Evolutionary conservation across 1,140 invertebrate species (phyloP).

Genomic region (Orchestia grillus): DNA sequence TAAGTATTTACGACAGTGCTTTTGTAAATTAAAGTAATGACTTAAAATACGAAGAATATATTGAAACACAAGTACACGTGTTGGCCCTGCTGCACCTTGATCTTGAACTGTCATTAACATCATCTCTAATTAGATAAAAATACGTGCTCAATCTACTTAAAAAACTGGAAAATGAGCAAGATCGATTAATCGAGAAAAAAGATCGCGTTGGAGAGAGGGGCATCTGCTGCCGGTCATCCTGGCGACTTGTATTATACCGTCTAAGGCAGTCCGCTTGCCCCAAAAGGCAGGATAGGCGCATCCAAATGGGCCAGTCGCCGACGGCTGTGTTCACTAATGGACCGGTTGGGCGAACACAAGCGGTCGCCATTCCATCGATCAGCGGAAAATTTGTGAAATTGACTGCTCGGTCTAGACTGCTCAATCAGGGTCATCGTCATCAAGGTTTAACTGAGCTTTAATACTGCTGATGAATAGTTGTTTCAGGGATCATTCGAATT

Average conservation of each 20-base stretch:
- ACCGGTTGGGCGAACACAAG: not conserved
- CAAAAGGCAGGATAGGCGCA: not conserved
- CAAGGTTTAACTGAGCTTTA: not conserved
- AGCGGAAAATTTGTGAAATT: constrained; percentile 9
- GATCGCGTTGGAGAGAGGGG: not conserved
- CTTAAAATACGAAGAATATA: too few species aligned
- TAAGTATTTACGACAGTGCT: too few species aligned
- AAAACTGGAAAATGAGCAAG: not conserved
- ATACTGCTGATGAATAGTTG: not conserved
- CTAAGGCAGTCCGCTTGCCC: not conserved
- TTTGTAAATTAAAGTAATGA: too few species aligned
- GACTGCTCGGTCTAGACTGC: not conserved
- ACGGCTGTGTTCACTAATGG: not conserved
- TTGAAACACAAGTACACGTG: too few species aligned
- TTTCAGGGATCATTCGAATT: not conserved
- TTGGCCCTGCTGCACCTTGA: too few species aligned
- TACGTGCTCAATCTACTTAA: too few species aligned
- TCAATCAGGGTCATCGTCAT: not conserved
- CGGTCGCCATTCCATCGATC: not conserved
- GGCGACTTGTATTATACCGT: not conserved
- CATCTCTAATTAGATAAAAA: too few species aligned
- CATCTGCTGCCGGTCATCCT: not conserved
- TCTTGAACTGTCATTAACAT: too few species aligned
- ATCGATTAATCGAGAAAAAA: not conserved
- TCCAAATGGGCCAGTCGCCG: not conserved